Evolutionary conservation across 2,888 invertebrate genomes (phyloP).

Genomic region (Slavum lentiscoides): DNA sequence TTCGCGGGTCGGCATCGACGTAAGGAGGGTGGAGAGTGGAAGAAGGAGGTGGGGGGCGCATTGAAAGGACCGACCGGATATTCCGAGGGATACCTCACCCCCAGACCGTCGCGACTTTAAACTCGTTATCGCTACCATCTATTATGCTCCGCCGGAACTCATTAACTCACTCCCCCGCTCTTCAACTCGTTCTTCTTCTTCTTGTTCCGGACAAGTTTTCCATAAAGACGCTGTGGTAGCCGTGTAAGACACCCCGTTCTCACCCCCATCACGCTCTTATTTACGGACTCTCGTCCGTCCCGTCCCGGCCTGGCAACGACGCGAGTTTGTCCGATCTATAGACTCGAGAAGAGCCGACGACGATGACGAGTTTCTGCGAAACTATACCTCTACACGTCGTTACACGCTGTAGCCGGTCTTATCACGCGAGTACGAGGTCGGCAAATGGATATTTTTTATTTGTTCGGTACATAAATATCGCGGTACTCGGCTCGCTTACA

Average conservation of each 20-base stretch:
- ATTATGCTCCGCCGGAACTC: constrained; percentile 50
- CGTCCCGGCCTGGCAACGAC: no score
- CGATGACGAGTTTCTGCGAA: no score
- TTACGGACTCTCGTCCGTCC: no score
- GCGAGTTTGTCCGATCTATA: no score
- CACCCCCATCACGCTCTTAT: not conserved
- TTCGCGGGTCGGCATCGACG: not conserved
- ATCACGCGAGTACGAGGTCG: no score
- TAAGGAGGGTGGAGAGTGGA: no score
- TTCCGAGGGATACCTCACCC: constrained; percentile 9
- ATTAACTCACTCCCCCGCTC: constrained; percentile 10
- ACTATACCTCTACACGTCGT: no score
- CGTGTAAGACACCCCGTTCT: not conserved
- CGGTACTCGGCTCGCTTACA: no score
- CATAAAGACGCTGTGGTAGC: constrained; percentile 22
- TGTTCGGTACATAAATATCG: no score
- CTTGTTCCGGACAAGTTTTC: constrained; percentile 44
- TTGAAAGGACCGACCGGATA: constrained; percentile 45
- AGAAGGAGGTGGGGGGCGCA: not conserved
- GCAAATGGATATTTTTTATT: no score
- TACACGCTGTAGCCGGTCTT: no score
- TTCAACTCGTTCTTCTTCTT: not conserved
- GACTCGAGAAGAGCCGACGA: no score
- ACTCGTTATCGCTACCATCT: constrained; percentile 53
- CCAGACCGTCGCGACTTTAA: constrained; percentile 14